A percentile compares a stretch with the other conserved stretches of the same genome.
Evolutionary conservation across 2,797 vertebrate genomes (phyloP).

Genomic region (Sebastes melanostomus): DNA sequence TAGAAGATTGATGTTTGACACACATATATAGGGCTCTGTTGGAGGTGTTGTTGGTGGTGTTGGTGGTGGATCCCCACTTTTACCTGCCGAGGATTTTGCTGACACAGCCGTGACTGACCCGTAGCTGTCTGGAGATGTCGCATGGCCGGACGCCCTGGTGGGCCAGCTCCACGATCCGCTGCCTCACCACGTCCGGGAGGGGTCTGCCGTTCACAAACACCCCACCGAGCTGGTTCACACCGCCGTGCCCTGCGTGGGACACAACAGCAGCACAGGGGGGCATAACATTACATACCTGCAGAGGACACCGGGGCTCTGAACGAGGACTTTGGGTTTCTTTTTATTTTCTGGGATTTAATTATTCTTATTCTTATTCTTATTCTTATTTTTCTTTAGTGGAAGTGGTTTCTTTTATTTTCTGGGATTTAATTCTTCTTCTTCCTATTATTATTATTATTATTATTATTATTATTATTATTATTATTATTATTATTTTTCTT

Average conservation of each 20-base stretch:
- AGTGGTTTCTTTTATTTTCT: neutral
- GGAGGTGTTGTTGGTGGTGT: constrained; percentile 41
- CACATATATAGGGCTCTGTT: constrained; percentile 46
- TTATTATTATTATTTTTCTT: too few relatives aligned
- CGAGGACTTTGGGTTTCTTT: neutral
- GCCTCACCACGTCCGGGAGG: constrained; percentile 98
- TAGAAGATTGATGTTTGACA: constrained; percentile 77
- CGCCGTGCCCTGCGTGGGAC: constrained; percentile 98
- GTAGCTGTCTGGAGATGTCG: constrained; percentile 98
- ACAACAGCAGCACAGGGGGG: constrained; percentile 86
- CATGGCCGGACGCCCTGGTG: constrained; percentile 98
- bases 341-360: neutral
- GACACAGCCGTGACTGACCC: constrained; percentile 99
- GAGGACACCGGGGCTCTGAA: constrained; percentile 30
- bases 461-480: too few relatives aligned
- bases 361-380: too few relatives aligned
- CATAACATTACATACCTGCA: constrained; percentile 89
- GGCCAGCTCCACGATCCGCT: constrained; percentile 98
- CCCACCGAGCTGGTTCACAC: constrained; percentile 99
- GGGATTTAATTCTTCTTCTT: too few relatives aligned
- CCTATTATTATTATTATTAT: too few relatives aligned
- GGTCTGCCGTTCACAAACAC: constrained; percentile 99
- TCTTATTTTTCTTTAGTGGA: neutral
- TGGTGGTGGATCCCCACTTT: constrained; percentile 73
- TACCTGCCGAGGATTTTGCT: constrained; percentile 99